A percentile compares a stretch with the other conserved stretches of the same genome.
Conservation (phyloP, 2,888 invertebrate genomes). For the Macroteleia sp. region DNA sequence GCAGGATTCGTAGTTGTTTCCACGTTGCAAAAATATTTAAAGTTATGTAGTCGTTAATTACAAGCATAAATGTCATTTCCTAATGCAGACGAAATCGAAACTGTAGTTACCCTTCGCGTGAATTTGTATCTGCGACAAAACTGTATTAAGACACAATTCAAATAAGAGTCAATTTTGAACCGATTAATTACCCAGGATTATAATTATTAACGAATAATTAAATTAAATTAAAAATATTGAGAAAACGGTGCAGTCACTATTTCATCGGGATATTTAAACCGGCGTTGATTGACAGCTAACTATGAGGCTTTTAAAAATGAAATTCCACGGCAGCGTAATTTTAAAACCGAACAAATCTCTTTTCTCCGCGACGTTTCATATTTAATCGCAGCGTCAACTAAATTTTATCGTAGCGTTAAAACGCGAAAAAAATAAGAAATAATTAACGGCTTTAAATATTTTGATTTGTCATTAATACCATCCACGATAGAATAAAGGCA, state of each 20-base stretch:
- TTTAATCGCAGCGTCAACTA: conserved; percentile 19
- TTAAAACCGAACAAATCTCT: conserved; percentile 7
- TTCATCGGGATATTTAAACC: conserved; percentile 11
- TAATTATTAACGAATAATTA: too few relatives aligned
- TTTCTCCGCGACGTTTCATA: conserved; percentile 2
- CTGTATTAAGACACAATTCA: too few relatives aligned
- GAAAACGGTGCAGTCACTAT: too few relatives aligned
- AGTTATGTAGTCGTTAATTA: conserved; percentile 35
- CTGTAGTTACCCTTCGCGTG: too few relatives aligned
- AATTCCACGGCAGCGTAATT: background rate
- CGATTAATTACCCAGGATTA: too few relatives aligned
- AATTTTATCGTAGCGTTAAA: conserved; percentile 8
- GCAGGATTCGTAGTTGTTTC: conserved; percentile 39
- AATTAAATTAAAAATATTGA: too few relatives aligned
- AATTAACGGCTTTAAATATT: conserved; percentile 25
- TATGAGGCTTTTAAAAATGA: conserved; percentile 4
- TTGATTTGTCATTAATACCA: conserved; percentile 20
- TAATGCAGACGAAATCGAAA: conserved; percentile 5
- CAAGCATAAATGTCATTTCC: conserved; percentile 10
- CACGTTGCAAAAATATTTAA: conserved; percentile 43
- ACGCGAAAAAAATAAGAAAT: conserved; percentile 20
- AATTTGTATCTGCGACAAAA: too few relatives aligned
- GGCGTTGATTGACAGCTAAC: background rate
- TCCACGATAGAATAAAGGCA: conserved; percentile 3
- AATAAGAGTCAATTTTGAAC: too few relatives aligned